A percentile compares a stretch with the other conserved stretches of the same genome.
Evolutionary conservation across 37 sponge, comb jelly and placozoan species (phyloP).

Genomic region (Cliona cf. orientalis): DNA sequence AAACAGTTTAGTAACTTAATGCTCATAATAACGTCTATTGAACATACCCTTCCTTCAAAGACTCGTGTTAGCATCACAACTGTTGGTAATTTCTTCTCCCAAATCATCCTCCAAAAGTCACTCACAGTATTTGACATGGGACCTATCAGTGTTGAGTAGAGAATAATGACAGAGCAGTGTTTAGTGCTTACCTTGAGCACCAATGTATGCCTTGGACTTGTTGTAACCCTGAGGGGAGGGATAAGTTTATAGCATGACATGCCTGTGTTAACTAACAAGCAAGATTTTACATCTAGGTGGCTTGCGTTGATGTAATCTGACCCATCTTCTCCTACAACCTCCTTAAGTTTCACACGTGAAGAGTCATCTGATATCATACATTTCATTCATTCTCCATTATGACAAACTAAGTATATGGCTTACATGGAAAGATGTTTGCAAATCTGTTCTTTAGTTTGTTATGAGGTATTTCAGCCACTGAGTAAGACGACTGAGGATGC

Average conservation of each 20-base stretch:
- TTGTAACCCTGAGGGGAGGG: constrained; percentile 66
- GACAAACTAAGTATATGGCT: background rate
- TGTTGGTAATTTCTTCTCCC: constrained; percentile 47
- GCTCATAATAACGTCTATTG: too few relatives aligned
- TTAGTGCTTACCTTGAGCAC: constrained; percentile 86
- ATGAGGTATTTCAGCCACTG: constrained; percentile 22
- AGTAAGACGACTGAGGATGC: constrained; percentile 4
- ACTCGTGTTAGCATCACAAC: constrained; percentile 71
- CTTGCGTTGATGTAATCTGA: constrained; percentile 77
- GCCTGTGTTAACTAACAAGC: background rate
- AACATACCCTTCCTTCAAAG: constrained; percentile 62
- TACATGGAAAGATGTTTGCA: constrained; percentile 83
- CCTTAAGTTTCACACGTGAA: constrained; percentile 44
- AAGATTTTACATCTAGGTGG: constrained; percentile 63
- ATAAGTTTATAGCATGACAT: too few relatives aligned
- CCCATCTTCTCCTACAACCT: constrained; percentile 32
- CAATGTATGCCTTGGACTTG: constrained; percentile 60
- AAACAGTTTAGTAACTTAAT: too few relatives aligned
- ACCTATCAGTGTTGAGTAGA: too few relatives aligned
- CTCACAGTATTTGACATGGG: constrained; percentile 47
- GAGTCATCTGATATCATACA: constrained; percentile 53
- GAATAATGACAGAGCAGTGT: too few relatives aligned
- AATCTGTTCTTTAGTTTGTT: constrained; percentile 79
- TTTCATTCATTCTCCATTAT: background rate
- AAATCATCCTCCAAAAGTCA: constrained; percentile 80